Evolutionary conservation across 1,140 invertebrate genomes (phyloP).

Genomic region (Heliothis subflexa): DNA sequence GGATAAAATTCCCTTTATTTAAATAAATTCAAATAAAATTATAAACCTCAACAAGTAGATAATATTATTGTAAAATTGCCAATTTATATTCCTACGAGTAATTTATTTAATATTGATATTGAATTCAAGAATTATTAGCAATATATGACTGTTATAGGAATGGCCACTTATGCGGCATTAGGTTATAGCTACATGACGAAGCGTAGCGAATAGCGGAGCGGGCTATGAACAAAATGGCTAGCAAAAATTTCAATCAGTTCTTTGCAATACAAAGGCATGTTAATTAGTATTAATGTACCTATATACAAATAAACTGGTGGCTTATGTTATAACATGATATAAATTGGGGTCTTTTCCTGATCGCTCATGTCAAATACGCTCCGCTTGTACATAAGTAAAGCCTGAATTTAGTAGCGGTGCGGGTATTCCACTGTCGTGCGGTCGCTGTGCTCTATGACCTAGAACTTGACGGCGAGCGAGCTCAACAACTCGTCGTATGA

Average conservation of each 20-base stretch:
- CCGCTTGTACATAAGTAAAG: not conserved
- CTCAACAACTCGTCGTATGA: constrained; percentile 68
- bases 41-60: too few species aligned
- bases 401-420: not conserved
- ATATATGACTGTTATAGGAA: constrained; percentile 29
- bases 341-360: too few species aligned
- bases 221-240: too few species aligned
- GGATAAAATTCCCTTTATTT: too few species aligned
- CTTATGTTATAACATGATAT: too few species aligned
- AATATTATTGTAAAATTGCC: too few species aligned
- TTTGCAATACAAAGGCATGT: too few species aligned
- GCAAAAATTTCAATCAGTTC: too few species aligned
- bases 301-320: too few species aligned
- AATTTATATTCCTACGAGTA: not conserved
- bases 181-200: not conserved
- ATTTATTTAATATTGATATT: constrained; percentile 15
- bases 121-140: constrained; percentile 20
- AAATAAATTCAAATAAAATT: too few species aligned
- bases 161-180: constrained; percentile 14
- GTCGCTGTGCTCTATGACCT: constrained; percentile 68
- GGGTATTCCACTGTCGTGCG: not conserved
- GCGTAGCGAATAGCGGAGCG: not conserved
- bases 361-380: not conserved
- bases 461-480: constrained; percentile 70
- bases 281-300: too few species aligned